phyloP scores from a whole-genome alignment of 2,797 vertebrate genomes.

The Siniperca obscura region DNA sequence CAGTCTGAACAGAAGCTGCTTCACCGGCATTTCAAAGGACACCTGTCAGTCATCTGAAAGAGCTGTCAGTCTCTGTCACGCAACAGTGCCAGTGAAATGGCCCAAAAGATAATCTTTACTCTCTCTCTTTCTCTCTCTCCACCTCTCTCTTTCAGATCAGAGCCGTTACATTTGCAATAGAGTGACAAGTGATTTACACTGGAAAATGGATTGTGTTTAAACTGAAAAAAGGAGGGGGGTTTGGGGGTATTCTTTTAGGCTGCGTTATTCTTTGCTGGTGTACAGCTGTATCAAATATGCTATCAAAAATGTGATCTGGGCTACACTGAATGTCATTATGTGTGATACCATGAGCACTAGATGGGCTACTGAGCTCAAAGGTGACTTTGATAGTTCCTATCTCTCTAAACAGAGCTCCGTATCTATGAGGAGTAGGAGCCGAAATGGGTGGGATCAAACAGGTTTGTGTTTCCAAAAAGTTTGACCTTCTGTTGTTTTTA shows the following conservation, averaged over 20 bases:
- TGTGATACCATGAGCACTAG: conserved; percentile 86
- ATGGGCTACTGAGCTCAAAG: conserved; percentile 89
- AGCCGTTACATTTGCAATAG: conserved; percentile 92
- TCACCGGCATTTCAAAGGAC: conserved; percentile 99
- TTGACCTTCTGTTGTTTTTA: conserved; percentile 65
- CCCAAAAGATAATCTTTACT: conserved; percentile 98
- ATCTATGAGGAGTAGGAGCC: conserved; percentile 54
- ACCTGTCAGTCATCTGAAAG: conserved; percentile 99
- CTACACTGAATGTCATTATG: conserved; percentile 87
- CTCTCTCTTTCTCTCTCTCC: conserved; percentile 81
- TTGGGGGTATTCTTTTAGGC: conserved; percentile 89
- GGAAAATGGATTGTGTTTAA: conserved; percentile 91
- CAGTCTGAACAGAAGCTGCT: conserved; percentile 97
- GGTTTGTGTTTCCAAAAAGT: conserved; percentile 65
- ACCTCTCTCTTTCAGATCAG: conserved; percentile 88
- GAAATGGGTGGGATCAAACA: conserved; percentile 63
- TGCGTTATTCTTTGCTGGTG: conserved; percentile 88
- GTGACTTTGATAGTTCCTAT: conserved; percentile 90
- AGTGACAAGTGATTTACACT: conserved; percentile 99
- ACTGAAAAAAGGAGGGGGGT: conserved; percentile 77
- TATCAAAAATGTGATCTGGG: conserved; percentile 92
- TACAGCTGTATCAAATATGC: conserved; percentile 92
- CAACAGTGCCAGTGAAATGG: conserved; percentile 92
- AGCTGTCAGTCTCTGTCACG: conserved; percentile 96
- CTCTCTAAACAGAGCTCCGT: conserved; percentile 78